Evolutionary conservation across 2,113 vertebrate genomes (phyloP).

Genomic region (Hydrochoerus hydrochaeris): DNA sequence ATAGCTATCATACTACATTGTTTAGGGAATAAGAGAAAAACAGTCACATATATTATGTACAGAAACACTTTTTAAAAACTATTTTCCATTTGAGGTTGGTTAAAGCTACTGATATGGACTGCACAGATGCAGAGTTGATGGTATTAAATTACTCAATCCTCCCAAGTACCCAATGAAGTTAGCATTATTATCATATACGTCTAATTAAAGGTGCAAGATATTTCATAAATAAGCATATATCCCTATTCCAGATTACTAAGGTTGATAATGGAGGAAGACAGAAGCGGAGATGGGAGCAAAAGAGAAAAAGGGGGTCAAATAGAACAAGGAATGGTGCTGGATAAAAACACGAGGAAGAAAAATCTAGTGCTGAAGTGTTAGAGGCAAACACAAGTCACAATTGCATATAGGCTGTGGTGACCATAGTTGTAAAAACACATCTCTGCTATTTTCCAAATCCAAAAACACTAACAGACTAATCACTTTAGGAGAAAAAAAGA

Average conservation of each 20-base stretch:
- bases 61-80: neutral
- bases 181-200: neutral
- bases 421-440: conserved; percentile 23
- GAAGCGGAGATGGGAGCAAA: neutral
- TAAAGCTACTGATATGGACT: neutral
- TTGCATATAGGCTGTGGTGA: neutral
- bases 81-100: neutral
- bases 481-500: conserved; percentile 42
- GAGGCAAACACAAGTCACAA: conserved; percentile 14
- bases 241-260: neutral
- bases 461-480: conserved; percentile 43
- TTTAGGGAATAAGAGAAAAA: neutral
- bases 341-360: neutral
- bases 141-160: neutral
- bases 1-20: neutral
- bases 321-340: neutral
- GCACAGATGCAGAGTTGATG: neutral
- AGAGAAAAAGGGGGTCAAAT: neutral
- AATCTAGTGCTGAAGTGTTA: neutral
- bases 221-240: conserved; percentile 17
- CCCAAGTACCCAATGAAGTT: neutral
- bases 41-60: neutral
- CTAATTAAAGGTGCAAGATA: neutral
- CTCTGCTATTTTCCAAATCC: conserved; percentile 35
- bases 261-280: conserved; percentile 25